Percentiles rank a stretch among this genome's conserved stretches.
Evolutionary conservation across 1,140 invertebrate genomes (phyloP).

Genomic region (Melitaea cinxia): DNA sequence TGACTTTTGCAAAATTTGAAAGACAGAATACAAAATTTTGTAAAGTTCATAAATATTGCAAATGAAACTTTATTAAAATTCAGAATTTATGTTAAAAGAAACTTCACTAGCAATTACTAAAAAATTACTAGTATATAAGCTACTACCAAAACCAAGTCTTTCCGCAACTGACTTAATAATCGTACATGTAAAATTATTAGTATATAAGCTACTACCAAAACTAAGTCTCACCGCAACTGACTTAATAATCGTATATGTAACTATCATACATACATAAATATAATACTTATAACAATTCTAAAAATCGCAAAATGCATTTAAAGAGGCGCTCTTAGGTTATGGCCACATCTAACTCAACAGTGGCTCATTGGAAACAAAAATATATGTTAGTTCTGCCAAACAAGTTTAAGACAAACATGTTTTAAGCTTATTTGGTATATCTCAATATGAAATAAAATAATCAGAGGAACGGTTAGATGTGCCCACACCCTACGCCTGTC

Average conservation of each 20-base stretch:
- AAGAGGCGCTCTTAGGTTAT: conserved; percentile 16
- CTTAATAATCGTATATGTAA: not conserved
- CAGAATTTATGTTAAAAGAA: too few species aligned
- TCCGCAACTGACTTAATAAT: too few species aligned
- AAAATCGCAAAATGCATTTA: not conserved
- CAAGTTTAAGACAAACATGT: not conserved
- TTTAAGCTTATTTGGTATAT: not conserved
- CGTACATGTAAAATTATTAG: too few species aligned
- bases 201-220: too few species aligned
- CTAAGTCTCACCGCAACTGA: too few species aligned
- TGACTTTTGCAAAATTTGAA: not conserved
- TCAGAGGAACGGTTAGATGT: conserved; percentile 30
- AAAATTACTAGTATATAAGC: too few species aligned
- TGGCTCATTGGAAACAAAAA: not conserved
- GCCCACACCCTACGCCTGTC: conserved; percentile 50
- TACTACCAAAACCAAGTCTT: too few species aligned
- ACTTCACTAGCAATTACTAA: too few species aligned
- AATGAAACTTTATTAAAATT: too few species aligned
- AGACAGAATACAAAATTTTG: not conserved
- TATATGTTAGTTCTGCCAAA: not conserved
- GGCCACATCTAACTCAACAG: conserved; percentile 30
- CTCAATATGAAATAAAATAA: too few species aligned
- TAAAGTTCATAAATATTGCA: not conserved
- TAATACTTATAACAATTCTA: not conserved
- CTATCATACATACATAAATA: conserved; percentile 13